A percentile compares a stretch with the other conserved stretches of the same genome.
Conservation (phyloP, 2,113 vertebrate species). For the Cynocephalus volans region DNA sequence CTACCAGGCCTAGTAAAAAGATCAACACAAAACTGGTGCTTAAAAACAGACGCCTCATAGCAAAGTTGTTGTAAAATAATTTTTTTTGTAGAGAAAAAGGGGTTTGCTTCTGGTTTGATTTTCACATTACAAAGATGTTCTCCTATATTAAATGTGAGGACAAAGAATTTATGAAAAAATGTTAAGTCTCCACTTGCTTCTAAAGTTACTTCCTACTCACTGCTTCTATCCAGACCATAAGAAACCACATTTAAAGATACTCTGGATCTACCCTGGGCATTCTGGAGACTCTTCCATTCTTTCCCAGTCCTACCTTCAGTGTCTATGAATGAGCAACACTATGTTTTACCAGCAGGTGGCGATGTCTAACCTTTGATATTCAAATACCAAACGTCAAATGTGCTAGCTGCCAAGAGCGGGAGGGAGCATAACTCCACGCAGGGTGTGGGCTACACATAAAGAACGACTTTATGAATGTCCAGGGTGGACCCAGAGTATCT, state of each 20-base stretch:
- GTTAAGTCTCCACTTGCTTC: neutral
- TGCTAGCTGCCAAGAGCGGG: neutral
- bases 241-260: neutral
- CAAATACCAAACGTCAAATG: neutral
- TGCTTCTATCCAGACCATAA: neutral
- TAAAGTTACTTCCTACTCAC: neutral
- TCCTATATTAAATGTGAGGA: neutral
- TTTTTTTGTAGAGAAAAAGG: neutral
- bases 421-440: too few relatives aligned
- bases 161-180: slow-evolving; percentile 12
- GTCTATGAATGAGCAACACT: neutral
- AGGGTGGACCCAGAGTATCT: too few relatives aligned
- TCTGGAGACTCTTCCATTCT: neutral
- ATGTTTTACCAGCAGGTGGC: slow-evolving; percentile 57
- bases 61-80: neutral
- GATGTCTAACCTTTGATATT: slow-evolving; percentile 17
- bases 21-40: neutral
- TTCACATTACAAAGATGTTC: neutral
- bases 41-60: neutral
- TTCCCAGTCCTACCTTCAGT: neutral
- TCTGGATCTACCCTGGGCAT: neutral
- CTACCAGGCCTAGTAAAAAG: neutral
- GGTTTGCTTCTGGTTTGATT: neutral
- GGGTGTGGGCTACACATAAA: fast-evolving
- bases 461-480: neutral